Evolutionary conservation across 1,140 invertebrate species (phyloP).

Genomic region (Drosophila yakuba): DNA sequence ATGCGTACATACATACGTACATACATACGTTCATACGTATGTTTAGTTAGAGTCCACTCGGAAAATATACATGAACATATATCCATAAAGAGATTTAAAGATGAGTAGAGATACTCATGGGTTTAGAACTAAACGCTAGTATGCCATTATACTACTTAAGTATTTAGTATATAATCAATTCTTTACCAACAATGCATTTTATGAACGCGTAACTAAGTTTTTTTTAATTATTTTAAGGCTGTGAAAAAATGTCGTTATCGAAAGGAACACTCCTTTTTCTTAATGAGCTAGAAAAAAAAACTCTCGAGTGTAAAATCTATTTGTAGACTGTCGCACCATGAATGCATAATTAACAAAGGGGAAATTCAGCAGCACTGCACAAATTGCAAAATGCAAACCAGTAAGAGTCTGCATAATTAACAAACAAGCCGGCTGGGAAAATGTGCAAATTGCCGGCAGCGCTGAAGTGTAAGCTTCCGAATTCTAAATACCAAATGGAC

Average conservation of each 20-base stretch:
- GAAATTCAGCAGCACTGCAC: constrained; percentile 57
- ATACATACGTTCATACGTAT: background rate
- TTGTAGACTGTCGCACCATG: constrained; percentile 11
- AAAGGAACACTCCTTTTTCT: too few relatives aligned
- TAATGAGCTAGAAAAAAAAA: too few relatives aligned
- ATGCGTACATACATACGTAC: background rate
- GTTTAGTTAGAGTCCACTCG: constrained; percentile 7
- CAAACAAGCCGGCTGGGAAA: constrained; percentile 32
- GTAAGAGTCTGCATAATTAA: constrained; percentile 31
- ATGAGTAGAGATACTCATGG: background rate
- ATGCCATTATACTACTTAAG: too few relatives aligned
- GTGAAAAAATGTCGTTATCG: too few relatives aligned
- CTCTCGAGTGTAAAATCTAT: too few relatives aligned
- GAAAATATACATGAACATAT: constrained; percentile 5
- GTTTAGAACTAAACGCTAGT: background rate
- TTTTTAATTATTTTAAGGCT: too few relatives aligned
- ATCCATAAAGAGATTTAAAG: background rate
- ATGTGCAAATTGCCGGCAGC: constrained; percentile 41
- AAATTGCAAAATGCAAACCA: constrained; percentile 1
- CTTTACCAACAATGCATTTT: too few relatives aligned
- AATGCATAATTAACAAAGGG: constrained; percentile 69
- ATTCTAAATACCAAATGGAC: constrained; percentile 29
- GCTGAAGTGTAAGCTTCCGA: background rate
- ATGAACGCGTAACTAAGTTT: too few relatives aligned
- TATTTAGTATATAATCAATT: too few relatives aligned